A percentile compares a stretch with the other conserved stretches of the same genome.
Evolutionary conservation across 2,888 invertebrate species (phyloP).

Genomic region (Muschampia plurimacula): DNA sequence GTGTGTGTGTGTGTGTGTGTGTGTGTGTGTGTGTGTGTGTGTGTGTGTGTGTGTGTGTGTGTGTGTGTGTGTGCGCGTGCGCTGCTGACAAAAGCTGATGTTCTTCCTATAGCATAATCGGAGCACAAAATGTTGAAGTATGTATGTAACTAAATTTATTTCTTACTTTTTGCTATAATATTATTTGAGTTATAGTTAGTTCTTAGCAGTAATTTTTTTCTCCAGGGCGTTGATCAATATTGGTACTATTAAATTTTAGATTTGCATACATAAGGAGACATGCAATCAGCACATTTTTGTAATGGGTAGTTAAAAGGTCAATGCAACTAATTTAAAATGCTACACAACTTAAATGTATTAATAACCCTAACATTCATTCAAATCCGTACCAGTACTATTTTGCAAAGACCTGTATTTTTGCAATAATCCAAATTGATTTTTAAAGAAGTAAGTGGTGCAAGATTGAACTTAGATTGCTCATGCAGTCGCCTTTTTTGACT

Average conservation of each 20-base stretch:
- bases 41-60: too few species aligned
- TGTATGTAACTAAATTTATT: too few species aligned
- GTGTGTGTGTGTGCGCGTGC: too few species aligned
- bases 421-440: constrained; percentile 24
- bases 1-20: too few species aligned
- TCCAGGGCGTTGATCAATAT: too few species aligned
- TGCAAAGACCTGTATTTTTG: constrained; percentile 24
- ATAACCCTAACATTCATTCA: neutral
- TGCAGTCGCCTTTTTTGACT: constrained; percentile 9
- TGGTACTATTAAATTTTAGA: neutral
- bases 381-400: constrained; percentile 5
- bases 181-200: too few species aligned
- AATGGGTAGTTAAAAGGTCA: neutral
- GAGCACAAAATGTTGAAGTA: too few species aligned
- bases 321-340: neutral
- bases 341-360: neutral
- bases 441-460: constrained; percentile 23
- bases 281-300: neutral
- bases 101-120: too few species aligned
- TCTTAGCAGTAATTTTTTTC: too few species aligned
- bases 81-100: too few species aligned
- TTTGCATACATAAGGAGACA: neutral
- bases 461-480: constrained; percentile 2
- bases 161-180: too few species aligned
- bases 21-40: too few species aligned